Percentiles rank a stretch among this genome's conserved stretches.
phyloP scores from a whole-genome alignment of 2,888 invertebrate genomes.

The Nomada lathburiana region DNA sequence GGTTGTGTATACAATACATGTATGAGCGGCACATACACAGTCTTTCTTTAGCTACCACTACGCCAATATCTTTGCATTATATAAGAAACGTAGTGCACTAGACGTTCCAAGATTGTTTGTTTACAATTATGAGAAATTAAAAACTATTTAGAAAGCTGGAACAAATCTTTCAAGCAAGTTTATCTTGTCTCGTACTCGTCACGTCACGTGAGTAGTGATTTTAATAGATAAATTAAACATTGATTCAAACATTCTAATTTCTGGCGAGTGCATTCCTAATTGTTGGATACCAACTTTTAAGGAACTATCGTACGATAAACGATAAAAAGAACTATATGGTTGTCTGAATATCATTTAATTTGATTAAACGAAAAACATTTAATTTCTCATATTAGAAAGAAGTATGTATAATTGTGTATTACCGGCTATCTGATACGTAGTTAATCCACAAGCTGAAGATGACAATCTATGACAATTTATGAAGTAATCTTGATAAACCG shows the following conservation, averaged over 20 bases:
- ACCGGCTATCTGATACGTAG: conserved; percentile 10
- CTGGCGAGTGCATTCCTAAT: neutral
- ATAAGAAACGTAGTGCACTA: neutral
- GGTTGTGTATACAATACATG: too few species aligned
- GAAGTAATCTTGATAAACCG: conserved; percentile 17
- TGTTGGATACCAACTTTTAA: neutral
- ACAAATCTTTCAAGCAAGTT: conserved; percentile 31
- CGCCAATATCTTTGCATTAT: neutral
- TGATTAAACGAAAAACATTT: neutral
- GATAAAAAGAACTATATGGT: neutral
- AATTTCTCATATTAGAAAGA: conserved; percentile 3
- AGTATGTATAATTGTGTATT: conserved; percentile 9
- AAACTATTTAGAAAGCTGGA: conserved; percentile 29
- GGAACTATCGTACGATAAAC: neutral
- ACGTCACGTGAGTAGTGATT: conserved; percentile 39
- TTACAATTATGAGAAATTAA: conserved; percentile 6
- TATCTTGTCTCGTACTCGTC: neutral
- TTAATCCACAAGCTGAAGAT: neutral
- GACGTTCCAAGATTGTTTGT: neutral
- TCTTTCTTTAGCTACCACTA: too few species aligned
- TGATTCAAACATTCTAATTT: too few species aligned
- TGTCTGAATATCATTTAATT: neutral
- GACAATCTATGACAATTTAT: conserved; percentile 27
- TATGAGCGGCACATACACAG: neutral
- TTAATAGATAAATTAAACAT: conserved; percentile 25